Evolutionary conservation across 92 coral and sea anemone genomes (phyloP), one percentile per base, ranked within the genome.

Genomic region (Meandrina meandrites): DNA sequence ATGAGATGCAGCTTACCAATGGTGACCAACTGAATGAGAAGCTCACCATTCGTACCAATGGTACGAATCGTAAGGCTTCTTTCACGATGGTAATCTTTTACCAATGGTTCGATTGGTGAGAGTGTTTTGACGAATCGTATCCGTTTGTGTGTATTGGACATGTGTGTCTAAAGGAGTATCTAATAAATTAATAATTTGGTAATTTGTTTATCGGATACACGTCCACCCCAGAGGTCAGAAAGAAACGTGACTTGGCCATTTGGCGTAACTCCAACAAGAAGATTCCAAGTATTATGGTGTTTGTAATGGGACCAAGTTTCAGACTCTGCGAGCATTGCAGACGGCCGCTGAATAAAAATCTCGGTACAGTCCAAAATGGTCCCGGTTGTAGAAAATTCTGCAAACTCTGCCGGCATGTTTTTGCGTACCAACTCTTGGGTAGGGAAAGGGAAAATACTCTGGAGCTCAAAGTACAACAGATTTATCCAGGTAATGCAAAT

Each of bases 171-270:
- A n/a, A n/a, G n/a, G n/a, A n/a, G n/a, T n/a, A n/a, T n/a, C n/a
- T n/a, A n/a, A n/a, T n/a, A n/a, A n/a, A n/a, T n/a, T n/a, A n/a
- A n/a, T n/a, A n/a, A n/a, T n/a, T n/a, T n/a, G n/a, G n/a, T n/a
- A n/a, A 90, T 90, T 75, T 42, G 69, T 60, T 90, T 90, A 48
- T 90, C 93, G 8, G 93, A 86, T 4, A 78, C 90, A 36, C 93
- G 58, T 62, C 90, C 93, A 42, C 88, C 90, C 93, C 93, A 90
- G 73, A 90, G 82, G 31, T 76, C 81, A 62, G 90, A 90, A 22
- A 90, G 31, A 70, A 81, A 86, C 18, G 85, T 90, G 42, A 86
- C 87, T 51, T 86, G 88, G 22, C 93, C 93, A 90, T 90, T 90
- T 60, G 93, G 90, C 24, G 88, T 56, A 14, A 56, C 64, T 22